These are phyloP conservation scores for Saxidomus purpurata DNA, from an alignment of 1,140 invertebrate species.

Conservation along the genomic window DNA sequence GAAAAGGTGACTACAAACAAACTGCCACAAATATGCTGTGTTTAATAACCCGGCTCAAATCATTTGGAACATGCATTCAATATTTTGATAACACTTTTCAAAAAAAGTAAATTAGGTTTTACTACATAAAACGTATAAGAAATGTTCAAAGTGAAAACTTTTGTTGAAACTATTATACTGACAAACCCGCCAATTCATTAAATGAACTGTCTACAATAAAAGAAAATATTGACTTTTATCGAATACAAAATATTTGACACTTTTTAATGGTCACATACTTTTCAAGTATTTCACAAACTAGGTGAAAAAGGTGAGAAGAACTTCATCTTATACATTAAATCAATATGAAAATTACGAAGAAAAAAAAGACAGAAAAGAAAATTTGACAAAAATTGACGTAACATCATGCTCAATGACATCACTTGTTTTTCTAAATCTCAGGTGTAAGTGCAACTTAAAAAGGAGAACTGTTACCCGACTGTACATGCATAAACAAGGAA, in stretches of 20 bases:
- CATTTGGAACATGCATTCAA: conserved; percentile 15
- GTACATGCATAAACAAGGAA: too few species aligned
- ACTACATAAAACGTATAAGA: conserved; percentile 14
- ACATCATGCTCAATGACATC: too few species aligned
- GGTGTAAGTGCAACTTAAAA: too few species aligned
- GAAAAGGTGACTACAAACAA: neutral
- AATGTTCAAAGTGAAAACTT: conserved; percentile 28
- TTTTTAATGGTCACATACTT: neutral
- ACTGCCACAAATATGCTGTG: neutral
- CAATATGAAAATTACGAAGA: too few species aligned
- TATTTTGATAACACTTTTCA: conserved; percentile 28
- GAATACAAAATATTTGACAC: conserved; percentile 1
- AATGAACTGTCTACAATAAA: neutral
- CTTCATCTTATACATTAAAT: neutral
- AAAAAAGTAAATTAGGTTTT: conserved; percentile 20
- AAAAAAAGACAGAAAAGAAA: too few species aligned
- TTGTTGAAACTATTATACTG: conserved; percentile 21
- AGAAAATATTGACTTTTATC: neutral
- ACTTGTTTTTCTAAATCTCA: too few species aligned
- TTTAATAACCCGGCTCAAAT: conserved; percentile 12
- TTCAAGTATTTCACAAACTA: neutral
- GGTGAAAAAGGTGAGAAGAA: neutral
- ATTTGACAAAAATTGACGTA: too few species aligned
- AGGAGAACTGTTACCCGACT: too few species aligned
- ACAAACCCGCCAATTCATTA: neutral